Evolutionary conservation across 2,888 invertebrate genomes (phyloP).

Genomic region (Sesia bembeciformis): DNA sequence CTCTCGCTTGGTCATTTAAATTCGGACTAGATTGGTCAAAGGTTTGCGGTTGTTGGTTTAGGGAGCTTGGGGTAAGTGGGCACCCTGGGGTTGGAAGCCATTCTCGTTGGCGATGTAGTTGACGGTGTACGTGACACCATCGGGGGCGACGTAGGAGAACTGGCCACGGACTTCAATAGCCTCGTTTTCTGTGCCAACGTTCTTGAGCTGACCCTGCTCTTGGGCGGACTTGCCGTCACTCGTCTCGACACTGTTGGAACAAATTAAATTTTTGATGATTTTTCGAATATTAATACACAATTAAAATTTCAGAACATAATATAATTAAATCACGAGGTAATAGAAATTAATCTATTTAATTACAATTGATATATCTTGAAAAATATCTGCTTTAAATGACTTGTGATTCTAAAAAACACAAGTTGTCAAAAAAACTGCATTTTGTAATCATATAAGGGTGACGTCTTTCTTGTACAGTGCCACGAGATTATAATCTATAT

Average conservation of each 20-base stretch:
- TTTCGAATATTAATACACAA: background rate
- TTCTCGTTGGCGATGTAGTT: conserved; percentile 65
- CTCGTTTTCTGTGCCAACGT: conserved; percentile 41
- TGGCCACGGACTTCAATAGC: conserved; percentile 35
- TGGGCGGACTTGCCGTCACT: conserved; percentile 34
- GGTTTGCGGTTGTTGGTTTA: conserved; percentile 13
- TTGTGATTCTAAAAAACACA: no score
- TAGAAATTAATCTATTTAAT: no score
- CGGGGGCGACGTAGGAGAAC: conserved; percentile 49
- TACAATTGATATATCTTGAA: no score
- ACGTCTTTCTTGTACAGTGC: no score
- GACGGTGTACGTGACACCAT: conserved; percentile 59
- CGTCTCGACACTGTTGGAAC: conserved; percentile 32
- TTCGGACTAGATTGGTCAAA: conserved; percentile 42
- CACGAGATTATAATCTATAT: no score
- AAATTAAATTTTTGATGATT: background rate
- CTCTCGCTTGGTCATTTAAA: conserved; percentile 27
- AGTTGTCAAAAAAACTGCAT: no score
- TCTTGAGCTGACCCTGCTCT: conserved; percentile 27
- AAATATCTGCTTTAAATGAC: no score
- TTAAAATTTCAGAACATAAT: no score
- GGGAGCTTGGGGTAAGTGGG: conserved; percentile 34
- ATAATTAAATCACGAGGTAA: no score
- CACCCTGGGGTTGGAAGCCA: conserved; percentile 68
- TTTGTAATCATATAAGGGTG: no score